Evolutionary conservation across 2,113 vertebrate genomes (phyloP), one percentile per base, ranked within the genome.

Genomic region (Varanus salvator): DNA sequence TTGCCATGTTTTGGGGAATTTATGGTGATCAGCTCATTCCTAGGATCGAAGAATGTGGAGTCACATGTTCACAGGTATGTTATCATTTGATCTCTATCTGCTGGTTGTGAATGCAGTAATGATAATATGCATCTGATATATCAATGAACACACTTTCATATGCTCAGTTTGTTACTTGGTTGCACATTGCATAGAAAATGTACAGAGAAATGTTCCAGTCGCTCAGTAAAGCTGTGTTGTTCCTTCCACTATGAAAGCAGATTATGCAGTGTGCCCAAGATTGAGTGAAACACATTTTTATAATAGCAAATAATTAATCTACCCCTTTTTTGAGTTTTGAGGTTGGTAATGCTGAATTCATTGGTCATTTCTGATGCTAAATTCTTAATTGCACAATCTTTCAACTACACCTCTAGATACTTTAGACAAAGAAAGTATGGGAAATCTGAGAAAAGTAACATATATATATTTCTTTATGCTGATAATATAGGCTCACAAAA

Each of bases 21-120:
- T 92, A 87, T 93, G 93, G 93, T 78, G 93, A 92, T 83, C 95
- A 97, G n/a, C 90, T 93, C 90, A 94, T 97, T 92, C 92, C 92
- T 52, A 96, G 91, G 93, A 97, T 97, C 93, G 93, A 95, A 95
- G 95, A 96, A 95, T 97, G 95, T 94, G 96, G 95, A 89, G 93
- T 97, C 90, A 87, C 87, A 60, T 97, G 96, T 91, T 96, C 96
- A 90, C 94, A 95, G 96, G 96, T 97, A 97, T 95, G 91, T 6
- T 91, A 19, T 91, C 88, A 72, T 87, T 95, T 93, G 29, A 54
- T 90, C 93, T 57, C 23, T 3, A 57, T 93, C 91, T 93, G 17
- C 52, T 93, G 1, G 77, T 68, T 93, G 7, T 90, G 87, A 88
- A 78, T 57, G 21, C 5, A 34, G 52, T 44, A 74, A 34, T 87